These are phyloP conservation scores for Eulimnadia texana DNA, from an alignment of 1,140 invertebrate genomes.

Conservation along the genomic window DNA sequence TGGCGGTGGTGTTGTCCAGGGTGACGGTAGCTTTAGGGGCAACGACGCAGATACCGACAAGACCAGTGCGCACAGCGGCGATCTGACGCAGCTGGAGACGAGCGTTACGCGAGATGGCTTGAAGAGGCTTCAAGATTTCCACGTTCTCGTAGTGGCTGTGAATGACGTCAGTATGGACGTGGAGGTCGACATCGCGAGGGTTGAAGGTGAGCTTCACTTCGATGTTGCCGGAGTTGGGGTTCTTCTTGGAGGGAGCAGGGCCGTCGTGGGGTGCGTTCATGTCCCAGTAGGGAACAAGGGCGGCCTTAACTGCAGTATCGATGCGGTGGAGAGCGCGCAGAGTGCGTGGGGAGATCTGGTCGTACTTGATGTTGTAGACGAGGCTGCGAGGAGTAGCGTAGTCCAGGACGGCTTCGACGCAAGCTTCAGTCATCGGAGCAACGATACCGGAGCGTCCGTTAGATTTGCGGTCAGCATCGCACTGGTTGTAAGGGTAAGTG, in stretches of 20 bases:
- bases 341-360: slow-evolving; percentile 15
- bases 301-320: slow-evolving; percentile 16
- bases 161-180: slow-evolving; percentile 19
- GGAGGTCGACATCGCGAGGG: slow-evolving; percentile 18
- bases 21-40: slow-evolving; percentile 15
- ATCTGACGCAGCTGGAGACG: slow-evolving; percentile 12
- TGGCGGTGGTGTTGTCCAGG: slow-evolving; percentile 18
- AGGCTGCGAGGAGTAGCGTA: slow-evolving; percentile 17
- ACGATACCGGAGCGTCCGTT: slow-evolving; percentile 12
- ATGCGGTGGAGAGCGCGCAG: slow-evolving; percentile 12
- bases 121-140: slow-evolving; percentile 3
- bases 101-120: slow-evolving; percentile 9
- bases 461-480: slow-evolving; percentile 10
- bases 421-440: slow-evolving; percentile 15
- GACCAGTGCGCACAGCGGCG: slow-evolving; percentile 6
- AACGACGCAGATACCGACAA: slow-evolving; percentile 17
- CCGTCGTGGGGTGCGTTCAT: slow-evolving; percentile 16
- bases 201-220: slow-evolving; percentile 16
- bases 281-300: slow-evolving; percentile 20
- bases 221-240: slow-evolving; percentile 9
- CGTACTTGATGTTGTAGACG: slow-evolving; percentile 16
- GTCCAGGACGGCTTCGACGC: slow-evolving; percentile 17
- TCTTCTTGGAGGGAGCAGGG: slow-evolving; percentile 14
- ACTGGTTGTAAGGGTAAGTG: slow-evolving; percentile 12
- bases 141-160: slow-evolving; percentile 19